phyloP scores from a whole-genome alignment of 2,888 invertebrate genomes.

The Myopa testacea region DNA sequence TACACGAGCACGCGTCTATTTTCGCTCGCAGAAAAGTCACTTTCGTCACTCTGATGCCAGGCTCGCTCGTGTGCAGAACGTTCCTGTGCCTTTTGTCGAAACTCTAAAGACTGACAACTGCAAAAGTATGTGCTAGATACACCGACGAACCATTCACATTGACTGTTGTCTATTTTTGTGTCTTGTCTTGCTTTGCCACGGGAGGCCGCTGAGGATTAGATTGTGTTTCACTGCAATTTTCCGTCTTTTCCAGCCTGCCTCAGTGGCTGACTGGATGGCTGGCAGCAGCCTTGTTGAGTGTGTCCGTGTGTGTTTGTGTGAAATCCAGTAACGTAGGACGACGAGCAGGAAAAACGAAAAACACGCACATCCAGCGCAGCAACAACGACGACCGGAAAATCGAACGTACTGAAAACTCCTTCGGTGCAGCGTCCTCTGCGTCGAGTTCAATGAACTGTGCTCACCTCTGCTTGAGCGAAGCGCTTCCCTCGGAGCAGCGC shows the following conservation, averaged over 20 bases:
- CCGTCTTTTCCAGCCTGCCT: constrained; percentile 1
- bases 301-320: constrained; percentile 15
- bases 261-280: neutral
- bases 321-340: constrained; percentile 14
- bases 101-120: neutral
- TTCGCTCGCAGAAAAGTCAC: neutral
- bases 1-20: neutral
- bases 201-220: constrained; percentile 24
- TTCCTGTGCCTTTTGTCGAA: constrained; percentile 6
- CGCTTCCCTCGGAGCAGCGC: neutral
- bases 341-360: constrained; percentile 8
- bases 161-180: constrained; percentile 25
- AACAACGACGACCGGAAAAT: constrained; percentile 5
- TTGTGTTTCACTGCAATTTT: constrained; percentile 17
- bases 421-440: constrained; percentile 21
- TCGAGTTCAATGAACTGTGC: constrained; percentile 17
- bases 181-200: neutral
- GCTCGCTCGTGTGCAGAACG: neutral
- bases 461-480: constrained; percentile 6
- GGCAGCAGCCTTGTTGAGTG: neutral
- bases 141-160: neutral
- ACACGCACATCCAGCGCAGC: constrained; percentile 4
- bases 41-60: neutral
- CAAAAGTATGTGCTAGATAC: constrained; percentile 17
- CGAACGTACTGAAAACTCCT: constrained; percentile 14